Conservation (phyloP, 2,797 vertebrate genomes). For the Ciconia nigra region DNA sequence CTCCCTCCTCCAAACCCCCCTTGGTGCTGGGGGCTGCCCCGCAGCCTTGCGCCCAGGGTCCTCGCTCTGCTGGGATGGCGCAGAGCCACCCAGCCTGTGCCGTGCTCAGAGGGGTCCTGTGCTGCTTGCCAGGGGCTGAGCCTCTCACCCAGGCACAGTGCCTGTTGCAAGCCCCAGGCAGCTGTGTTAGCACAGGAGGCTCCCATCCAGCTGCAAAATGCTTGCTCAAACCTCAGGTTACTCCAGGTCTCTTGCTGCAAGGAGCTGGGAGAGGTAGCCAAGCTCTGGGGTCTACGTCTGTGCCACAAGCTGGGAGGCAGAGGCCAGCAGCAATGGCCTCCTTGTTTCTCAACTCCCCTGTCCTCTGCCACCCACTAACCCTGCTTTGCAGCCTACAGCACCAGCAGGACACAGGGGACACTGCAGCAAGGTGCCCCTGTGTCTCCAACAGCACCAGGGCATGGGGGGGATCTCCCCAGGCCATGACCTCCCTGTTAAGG, state of each 20-base stretch:
- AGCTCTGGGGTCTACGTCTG: background rate
- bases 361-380: background rate
- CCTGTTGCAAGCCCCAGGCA: background rate
- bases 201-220: background rate
- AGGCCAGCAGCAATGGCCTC: background rate
- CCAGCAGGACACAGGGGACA: background rate
- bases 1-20: background rate
- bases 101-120: accelerated
- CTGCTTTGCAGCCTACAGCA: background rate
- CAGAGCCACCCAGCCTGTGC: background rate
- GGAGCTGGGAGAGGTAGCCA: background rate
- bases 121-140: background rate
- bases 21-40: background rate
- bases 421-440: background rate
- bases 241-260: background rate
- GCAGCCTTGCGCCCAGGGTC: background rate
- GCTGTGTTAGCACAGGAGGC: background rate
- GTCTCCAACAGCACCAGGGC: background rate
- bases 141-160: background rate
- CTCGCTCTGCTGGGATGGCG: accelerated
- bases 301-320: background rate
- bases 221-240: background rate
- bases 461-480: background rate
- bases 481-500: background rate
- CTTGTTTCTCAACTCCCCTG: background rate